These are phyloP conservation scores for Tolmerus cingulatus DNA, from an alignment of 2,888 invertebrate genomes.

Conservation along the genomic window DNA sequence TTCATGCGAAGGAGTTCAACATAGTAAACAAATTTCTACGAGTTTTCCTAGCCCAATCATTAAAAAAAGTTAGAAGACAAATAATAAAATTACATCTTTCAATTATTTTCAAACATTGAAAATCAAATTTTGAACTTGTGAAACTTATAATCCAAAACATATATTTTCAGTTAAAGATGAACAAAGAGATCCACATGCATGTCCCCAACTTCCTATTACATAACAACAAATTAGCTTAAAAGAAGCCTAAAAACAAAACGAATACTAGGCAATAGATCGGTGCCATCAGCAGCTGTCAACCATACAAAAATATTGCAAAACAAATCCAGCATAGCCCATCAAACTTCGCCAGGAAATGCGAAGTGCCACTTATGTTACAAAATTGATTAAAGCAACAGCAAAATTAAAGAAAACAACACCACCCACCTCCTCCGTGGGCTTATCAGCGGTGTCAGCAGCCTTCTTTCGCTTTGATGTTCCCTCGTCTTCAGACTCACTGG, in stretches of 20 bases:
- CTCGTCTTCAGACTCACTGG: constrained; percentile 83
- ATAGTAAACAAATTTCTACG: too few species aligned
- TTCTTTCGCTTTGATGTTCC: constrained; percentile 65
- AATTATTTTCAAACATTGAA: too few species aligned
- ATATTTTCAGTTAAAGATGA: too few species aligned
- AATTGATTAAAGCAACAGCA: constrained; percentile 16
- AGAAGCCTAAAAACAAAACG: background rate
- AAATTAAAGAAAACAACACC: background rate
- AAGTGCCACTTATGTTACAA: constrained; percentile 7
- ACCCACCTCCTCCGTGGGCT: constrained; percentile 70
- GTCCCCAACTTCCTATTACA: background rate
- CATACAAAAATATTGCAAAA: background rate
- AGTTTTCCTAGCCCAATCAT: too few species aligned
- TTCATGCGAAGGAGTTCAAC: too few species aligned
- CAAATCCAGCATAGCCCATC: background rate
- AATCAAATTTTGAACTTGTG: too few species aligned
- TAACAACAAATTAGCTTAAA: background rate
- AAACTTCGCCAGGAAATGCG: background rate
- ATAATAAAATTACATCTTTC: too few species aligned
- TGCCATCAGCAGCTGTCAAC: background rate
- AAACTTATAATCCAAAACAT: too few species aligned
- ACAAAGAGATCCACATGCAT: background rate
- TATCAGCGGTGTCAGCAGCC: constrained; percentile 64
- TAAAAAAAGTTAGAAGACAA: too few species aligned
- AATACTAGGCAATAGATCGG: background rate